phyloP scores from a whole-genome alignment of 2,113 vertebrate genomes.

The Coregonus clupeaformis region DNA sequence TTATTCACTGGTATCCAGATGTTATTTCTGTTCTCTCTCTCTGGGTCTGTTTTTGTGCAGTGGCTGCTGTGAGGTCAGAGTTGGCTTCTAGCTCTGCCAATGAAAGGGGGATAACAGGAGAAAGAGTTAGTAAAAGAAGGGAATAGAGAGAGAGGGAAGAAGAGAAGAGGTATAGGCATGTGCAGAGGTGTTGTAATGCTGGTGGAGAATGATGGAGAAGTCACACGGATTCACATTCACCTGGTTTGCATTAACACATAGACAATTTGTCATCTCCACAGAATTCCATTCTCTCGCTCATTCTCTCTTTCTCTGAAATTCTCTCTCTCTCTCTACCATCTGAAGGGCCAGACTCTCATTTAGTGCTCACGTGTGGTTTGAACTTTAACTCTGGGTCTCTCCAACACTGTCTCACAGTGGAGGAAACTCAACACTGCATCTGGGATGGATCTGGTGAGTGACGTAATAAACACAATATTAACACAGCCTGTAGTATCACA shows the following conservation, averaged over 20 bases:
- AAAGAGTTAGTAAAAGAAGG: background rate
- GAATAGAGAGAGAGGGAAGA: background rate
- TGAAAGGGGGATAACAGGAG: conserved; percentile 10
- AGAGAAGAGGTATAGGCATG: background rate
- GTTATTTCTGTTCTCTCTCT: conserved; percentile 45
- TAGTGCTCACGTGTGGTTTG: background rate
- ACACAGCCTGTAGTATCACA: background rate
- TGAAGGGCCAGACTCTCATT: background rate
- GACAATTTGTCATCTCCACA: conserved; percentile 52
- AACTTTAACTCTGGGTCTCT: conserved; percentile 14
- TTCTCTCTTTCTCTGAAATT: background rate
- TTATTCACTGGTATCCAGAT: conserved; percentile 66
- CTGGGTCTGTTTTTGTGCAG: conserved; percentile 44
- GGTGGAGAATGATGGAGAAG: too few species aligned
- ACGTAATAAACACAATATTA: conserved; percentile 11
- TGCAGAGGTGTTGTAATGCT: background rate
- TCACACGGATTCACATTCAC: conserved; percentile 36
- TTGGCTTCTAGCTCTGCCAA: conserved; percentile 41
- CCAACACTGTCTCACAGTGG: conserved; percentile 52
- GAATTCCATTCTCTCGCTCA: conserved; percentile 39
- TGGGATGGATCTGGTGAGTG: conserved; percentile 13
- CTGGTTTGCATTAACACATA: conserved; percentile 60
- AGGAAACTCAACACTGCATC: conserved; percentile 36
- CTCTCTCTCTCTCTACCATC: background rate
- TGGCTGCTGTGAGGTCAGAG: conserved; percentile 62